A percentile compares a stretch with the other conserved stretches of the same genome.
Conservation (phyloP, 2,113 vertebrate species). For the Seriola dumerili region DNA sequence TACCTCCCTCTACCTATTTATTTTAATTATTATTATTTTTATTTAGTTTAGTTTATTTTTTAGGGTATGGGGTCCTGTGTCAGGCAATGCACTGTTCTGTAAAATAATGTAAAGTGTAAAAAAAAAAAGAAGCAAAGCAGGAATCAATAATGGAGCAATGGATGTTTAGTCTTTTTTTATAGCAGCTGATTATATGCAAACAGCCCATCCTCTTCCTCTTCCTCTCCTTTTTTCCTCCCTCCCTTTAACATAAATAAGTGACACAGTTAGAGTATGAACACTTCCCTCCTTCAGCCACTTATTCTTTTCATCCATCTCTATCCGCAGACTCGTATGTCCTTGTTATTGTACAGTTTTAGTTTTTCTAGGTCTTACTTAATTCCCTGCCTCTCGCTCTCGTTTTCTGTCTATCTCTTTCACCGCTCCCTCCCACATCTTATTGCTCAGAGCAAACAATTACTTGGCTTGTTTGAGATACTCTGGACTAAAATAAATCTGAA, state of each 20-base stretch:
- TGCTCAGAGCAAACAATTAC: slow-evolving; percentile 73
- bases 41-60: too few relatives aligned
- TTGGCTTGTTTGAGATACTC: slow-evolving; percentile 64
- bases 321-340: slow-evolving; percentile 20
- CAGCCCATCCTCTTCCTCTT: not conserved
- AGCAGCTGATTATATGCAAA: too few relatives aligned
- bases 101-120: too few relatives aligned
- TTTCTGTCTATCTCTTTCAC: slow-evolving; percentile 20
- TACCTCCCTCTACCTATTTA: too few relatives aligned
- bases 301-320: slow-evolving; percentile 10
- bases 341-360: slow-evolving; percentile 31
- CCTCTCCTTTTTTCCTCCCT: not conserved
- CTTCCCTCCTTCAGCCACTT: slow-evolving; percentile 2
- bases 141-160: not conserved
- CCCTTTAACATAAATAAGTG: slow-evolving; percentile 13
- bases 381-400: slow-evolving; percentile 12
- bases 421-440: slow-evolving; percentile 46
- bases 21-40: too few relatives aligned
- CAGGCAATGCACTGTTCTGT: too few relatives aligned
- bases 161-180: not conserved
- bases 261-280: slow-evolving; percentile 12
- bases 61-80: too few relatives aligned
- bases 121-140: not conserved
- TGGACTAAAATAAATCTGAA: slow-evolving; percentile 68
- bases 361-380: slow-evolving; percentile 47